Conservation (phyloP, 1,140 invertebrate species). For the Danaus plexippus region DNA sequence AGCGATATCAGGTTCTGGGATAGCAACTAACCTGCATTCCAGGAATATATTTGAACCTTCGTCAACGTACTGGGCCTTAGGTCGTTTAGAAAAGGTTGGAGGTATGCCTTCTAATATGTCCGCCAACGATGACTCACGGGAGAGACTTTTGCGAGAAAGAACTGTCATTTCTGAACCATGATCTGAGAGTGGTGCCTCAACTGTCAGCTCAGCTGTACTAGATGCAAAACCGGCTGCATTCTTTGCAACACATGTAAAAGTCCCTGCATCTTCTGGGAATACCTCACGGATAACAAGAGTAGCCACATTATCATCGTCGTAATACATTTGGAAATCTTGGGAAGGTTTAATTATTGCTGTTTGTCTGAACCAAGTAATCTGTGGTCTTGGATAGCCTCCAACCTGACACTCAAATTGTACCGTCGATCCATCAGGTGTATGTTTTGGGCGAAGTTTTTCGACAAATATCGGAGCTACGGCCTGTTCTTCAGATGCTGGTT, state of each 20-base stretch:
- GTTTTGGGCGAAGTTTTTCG: conserved; percentile 87
- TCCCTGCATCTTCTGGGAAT: conserved; percentile 96
- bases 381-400: conserved; percentile 88
- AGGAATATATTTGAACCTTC: conserved; percentile 85
- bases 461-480: conserved; percentile 86
- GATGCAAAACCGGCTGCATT: conserved; percentile 95
- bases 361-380: conserved; percentile 96
- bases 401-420: conserved; percentile 93
- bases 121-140: conserved; percentile 89
- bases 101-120: conserved; percentile 94
- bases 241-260: conserved; percentile 96
- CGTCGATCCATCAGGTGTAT: conserved; percentile 88
- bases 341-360: conserved; percentile 93
- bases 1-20: conserved; percentile 90
- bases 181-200: conserved; percentile 89
- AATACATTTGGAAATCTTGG: conserved; percentile 92
- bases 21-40: conserved; percentile 88
- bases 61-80: conserved; percentile 86
- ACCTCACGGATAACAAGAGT: conserved; percentile 95
- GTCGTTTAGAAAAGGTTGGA: conserved; percentile 91
- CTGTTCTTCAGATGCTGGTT: conserved; percentile 83
- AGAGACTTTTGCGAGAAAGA: conserved; percentile 85
- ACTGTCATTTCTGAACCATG: conserved; percentile 88
- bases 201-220: conserved; percentile 89
- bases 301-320: conserved; percentile 92